Percentiles rank a stretch among this genome's conserved stretches.
phyloP scores from a whole-genome alignment of 2,113 vertebrate genomes.

The Callipepla californica region DNA sequence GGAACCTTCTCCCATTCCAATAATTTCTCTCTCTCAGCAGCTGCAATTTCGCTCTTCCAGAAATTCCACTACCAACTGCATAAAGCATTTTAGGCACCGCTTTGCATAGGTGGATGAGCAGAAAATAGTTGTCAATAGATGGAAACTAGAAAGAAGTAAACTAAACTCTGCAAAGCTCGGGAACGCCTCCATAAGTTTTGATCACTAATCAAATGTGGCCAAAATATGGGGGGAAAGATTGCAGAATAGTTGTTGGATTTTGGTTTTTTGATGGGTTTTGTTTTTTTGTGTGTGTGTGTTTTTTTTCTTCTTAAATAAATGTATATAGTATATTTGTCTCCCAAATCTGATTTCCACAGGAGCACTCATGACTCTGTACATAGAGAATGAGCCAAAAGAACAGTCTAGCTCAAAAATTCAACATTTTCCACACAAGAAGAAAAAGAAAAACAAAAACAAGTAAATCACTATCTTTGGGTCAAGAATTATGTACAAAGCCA shows the following conservation, averaged over 20 bases:
- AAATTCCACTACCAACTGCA: constrained; percentile 34
- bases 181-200: not conserved
- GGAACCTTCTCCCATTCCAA: not conserved
- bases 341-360: not conserved
- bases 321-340: not conserved
- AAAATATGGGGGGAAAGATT: not conserved
- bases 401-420: not conserved
- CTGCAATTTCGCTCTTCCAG: constrained; percentile 45
- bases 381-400: not conserved
- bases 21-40: constrained; percentile 16
- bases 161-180: not conserved
- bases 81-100: not conserved
- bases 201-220: not conserved
- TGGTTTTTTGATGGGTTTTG: not conserved
- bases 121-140: constrained; percentile 10
- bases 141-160: not conserved
- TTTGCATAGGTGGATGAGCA: constrained; percentile 19
- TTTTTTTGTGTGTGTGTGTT: too few relatives aligned
- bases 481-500: not conserved
- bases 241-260: not conserved
- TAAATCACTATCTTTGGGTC: not conserved
- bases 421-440: not conserved
- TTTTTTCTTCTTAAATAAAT: not conserved
- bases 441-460: not conserved
- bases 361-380: not conserved